phyloP scores from a whole-genome alignment of 1,140 invertebrate genomes.

The Neodiprion lecontei region DNA sequence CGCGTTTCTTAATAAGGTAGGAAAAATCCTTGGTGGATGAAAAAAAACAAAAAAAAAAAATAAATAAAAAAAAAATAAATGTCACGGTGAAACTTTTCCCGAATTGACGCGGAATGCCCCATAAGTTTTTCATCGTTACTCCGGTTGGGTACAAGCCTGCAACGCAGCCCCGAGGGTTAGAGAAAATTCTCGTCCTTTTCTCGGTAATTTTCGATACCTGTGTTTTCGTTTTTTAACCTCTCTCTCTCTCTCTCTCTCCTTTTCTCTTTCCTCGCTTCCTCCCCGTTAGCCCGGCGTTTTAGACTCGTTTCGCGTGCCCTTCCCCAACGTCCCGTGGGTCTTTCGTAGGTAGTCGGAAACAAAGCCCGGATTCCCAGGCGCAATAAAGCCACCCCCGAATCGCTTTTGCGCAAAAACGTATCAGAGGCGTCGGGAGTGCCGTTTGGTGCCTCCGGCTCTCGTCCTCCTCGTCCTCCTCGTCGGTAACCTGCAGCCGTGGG shows the following conservation, averaged over 20 bases:
- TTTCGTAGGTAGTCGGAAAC: conserved; percentile 40
- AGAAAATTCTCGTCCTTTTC: conserved; percentile 16
- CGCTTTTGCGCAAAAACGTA: conserved; percentile 40
- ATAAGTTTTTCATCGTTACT: too few relatives aligned
- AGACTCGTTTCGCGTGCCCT: conserved; percentile 22
- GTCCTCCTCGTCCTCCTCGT: neutral
- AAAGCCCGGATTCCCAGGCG: conserved; percentile 53
- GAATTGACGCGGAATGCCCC: too few relatives aligned
- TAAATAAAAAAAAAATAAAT: too few relatives aligned
- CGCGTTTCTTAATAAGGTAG: too few relatives aligned
- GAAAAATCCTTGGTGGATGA: too few relatives aligned
- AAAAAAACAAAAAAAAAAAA: too few relatives aligned
- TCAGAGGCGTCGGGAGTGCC: conserved; percentile 18
- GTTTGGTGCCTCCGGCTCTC: neutral
- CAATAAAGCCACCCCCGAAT: conserved; percentile 44
- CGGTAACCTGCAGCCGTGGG: neutral
- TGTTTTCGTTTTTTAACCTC: neutral
- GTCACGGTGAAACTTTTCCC: too few relatives aligned
- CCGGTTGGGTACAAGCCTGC: neutral
- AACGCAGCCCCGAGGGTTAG: neutral
- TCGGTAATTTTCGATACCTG: neutral
- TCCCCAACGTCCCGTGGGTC: conserved; percentile 15
- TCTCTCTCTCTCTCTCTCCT: conserved; percentile 11
- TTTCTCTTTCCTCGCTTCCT: conserved; percentile 12
- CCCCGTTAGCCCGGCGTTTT: neutral